A percentile compares a stretch with the other conserved stretches of the same genome.
These are phyloP conservation scores for Oasisia sp. DNA, from an alignment of 2,888 invertebrate species.

Conservation along the genomic window DNA sequence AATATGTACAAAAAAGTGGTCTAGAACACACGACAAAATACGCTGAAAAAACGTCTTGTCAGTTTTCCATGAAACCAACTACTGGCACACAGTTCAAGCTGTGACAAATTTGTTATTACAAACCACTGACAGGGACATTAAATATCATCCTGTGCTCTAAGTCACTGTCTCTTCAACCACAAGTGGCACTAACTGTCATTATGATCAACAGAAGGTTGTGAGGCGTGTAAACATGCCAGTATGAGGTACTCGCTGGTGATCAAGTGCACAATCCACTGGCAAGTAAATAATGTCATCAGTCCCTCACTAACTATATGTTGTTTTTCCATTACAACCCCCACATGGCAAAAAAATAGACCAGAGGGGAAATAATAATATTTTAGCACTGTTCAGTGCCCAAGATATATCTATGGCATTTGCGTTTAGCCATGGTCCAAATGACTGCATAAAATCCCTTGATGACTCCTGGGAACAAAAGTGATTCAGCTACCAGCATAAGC, in stretches of 20 bases:
- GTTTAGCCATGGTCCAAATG: not conserved
- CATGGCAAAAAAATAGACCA: not conserved
- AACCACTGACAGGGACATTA: not conserved
- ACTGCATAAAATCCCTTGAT: constrained; percentile 1
- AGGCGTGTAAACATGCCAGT: not conserved
- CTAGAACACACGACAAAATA: not conserved
- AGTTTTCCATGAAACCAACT: not conserved
- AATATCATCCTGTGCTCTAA: not conserved
- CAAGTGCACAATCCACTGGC: not conserved
- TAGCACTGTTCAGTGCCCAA: not conserved
- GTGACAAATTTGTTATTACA: not conserved
- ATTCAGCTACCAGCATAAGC: not conserved
- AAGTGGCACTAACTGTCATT: not conserved
- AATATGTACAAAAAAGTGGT: not conserved
- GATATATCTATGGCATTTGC: not conserved
- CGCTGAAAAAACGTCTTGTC: not conserved
- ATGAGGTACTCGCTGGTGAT: not conserved
- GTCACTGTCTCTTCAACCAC: not conserved
- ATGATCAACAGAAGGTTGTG: constrained; percentile 2
- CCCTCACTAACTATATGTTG: not conserved
- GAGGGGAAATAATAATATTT: not conserved
- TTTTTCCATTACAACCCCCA: not conserved
- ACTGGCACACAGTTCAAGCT: not conserved
- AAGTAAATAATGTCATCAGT: not conserved
- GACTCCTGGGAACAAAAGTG: constrained; percentile 17